Evolutionary conservation across 2,888 invertebrate genomes (phyloP).

Genomic region (Cynaeus angustus): DNA sequence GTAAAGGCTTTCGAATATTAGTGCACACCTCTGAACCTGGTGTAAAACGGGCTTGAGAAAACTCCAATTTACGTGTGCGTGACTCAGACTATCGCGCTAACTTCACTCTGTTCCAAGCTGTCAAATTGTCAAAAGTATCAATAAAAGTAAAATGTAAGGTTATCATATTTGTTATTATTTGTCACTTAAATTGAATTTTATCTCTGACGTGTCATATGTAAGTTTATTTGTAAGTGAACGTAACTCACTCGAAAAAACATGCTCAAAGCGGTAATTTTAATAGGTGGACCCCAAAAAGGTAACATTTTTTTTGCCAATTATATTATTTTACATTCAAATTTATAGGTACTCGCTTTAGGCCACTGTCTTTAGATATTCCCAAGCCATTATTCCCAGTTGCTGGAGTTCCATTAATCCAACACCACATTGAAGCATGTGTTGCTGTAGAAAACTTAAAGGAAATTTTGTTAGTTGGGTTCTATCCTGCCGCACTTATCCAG

Average conservation of each 20-base stretch:
- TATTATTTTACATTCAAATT: constrained; percentile 49
- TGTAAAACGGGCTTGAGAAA: too few species aligned
- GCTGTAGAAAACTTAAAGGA: constrained; percentile 87
- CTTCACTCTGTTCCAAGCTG: too few species aligned
- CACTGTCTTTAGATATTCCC: constrained; percentile 96
- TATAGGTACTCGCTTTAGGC: constrained; percentile 96
- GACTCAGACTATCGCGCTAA: too few species aligned
- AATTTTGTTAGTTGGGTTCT: constrained; percentile 95
- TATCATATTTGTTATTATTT: neutral
- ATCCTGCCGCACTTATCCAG: constrained; percentile 87
- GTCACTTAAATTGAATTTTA: neutral
- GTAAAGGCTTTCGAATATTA: too few species aligned
- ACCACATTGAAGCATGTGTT: constrained; percentile 95
- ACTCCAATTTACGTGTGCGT: too few species aligned
- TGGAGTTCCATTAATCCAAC: constrained; percentile 95
- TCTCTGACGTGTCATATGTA: constrained; percentile 21
- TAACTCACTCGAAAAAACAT: constrained; percentile 67
- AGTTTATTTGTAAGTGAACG: neutral
- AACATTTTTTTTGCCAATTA: constrained; percentile 50
- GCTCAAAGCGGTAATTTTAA: constrained; percentile 91
- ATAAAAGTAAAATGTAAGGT: neutral
- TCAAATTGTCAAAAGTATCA: too few species aligned
- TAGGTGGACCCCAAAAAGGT: constrained; percentile 97
- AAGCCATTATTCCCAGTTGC: constrained; percentile 98
- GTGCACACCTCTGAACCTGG: too few species aligned